Base-by-base conservation (phyloP, 1,140 invertebrate genomes). In the Scaptomyza montana region DNA sequence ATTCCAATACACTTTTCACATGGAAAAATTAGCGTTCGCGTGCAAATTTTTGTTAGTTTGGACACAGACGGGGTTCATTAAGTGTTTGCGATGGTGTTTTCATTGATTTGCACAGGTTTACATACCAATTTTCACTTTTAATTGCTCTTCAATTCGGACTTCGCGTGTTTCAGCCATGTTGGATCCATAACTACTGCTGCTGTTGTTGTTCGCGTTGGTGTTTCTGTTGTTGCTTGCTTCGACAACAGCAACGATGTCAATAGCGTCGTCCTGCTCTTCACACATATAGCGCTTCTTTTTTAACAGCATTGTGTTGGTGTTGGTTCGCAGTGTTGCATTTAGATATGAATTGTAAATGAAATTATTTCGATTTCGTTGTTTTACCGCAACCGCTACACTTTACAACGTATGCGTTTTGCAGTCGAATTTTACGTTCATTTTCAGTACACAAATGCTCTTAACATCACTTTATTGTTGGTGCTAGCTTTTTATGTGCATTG, bases 41-140 rank as follows among this genome's bases (percentile, higher is more conserved):
- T 43, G 7, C n/a, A 36, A 50, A 71, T 74, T 89, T 10, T 12
- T 47, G 36, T 75, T 67, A 69, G 21, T 59, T 62, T 54, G 13
- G 50, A 13, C 50, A 16, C 45, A 71, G 43, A 60, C 19, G 43
- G 30, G 36, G 50, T 67, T 78, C 49, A 33, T 68, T 66, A 55
- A 56, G 46, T 47, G 62, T 51, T 56, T 71, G 36, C 10, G 47
- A 41, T 28, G n/a, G 39, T 33, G 70, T 84, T 80, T 78, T 50
- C 39, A 65, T 55, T 51, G 55, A 77, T 78, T 91, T 77, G 68
- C 78, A 86, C 77, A 67, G 60, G 65, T 79, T 90, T 93, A 94
- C 95, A 93, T 94, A 96, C 96, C 96, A 91, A 97, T 96, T 95
- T 96, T 97, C 92, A 96, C 96, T 95, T 95, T 96, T 93, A 97